Evolutionary conservation across 2,797 vertebrate genomes (phyloP).

Genomic region (Potorous gilbertii): DNA sequence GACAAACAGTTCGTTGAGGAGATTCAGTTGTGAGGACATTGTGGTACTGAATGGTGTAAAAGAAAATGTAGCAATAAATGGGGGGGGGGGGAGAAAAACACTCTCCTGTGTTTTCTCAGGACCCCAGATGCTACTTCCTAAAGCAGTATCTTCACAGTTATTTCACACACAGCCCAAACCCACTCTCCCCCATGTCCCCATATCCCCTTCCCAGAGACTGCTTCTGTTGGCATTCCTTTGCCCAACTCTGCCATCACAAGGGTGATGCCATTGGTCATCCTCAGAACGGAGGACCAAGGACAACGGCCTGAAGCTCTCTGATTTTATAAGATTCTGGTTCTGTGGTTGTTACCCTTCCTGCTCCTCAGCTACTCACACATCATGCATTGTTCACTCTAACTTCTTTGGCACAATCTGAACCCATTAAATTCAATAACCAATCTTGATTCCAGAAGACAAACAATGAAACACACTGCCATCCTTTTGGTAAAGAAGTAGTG

Average conservation of each 20-base stretch:
- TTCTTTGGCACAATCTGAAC: not conserved
- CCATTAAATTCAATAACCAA: not conserved
- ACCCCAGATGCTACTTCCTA: not conserved
- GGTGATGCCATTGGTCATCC: not conserved
- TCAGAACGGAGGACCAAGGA: not conserved
- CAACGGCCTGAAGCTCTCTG: not conserved
- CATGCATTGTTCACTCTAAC: not conserved
- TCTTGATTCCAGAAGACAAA: not conserved
- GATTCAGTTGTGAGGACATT: not conserved
- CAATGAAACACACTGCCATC: not conserved
- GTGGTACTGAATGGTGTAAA: not conserved
- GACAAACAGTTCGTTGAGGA: not conserved
- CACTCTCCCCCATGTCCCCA: not conserved
- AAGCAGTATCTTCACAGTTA: not conserved
- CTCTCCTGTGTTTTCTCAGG: not conserved
- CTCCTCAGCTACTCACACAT: not conserved
- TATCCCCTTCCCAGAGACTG: not conserved
- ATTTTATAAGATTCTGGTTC: not conserved
- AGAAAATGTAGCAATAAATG: not conserved
- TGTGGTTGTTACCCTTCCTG: not conserved
- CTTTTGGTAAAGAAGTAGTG: not conserved
- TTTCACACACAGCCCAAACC: too few relatives aligned
- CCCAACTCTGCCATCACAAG: not conserved
- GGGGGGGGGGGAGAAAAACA: not conserved
- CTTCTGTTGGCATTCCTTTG: not conserved